phyloP scores from a whole-genome alignment of 2,797 vertebrate species.

The Rhynchotus rufescens region DNA sequence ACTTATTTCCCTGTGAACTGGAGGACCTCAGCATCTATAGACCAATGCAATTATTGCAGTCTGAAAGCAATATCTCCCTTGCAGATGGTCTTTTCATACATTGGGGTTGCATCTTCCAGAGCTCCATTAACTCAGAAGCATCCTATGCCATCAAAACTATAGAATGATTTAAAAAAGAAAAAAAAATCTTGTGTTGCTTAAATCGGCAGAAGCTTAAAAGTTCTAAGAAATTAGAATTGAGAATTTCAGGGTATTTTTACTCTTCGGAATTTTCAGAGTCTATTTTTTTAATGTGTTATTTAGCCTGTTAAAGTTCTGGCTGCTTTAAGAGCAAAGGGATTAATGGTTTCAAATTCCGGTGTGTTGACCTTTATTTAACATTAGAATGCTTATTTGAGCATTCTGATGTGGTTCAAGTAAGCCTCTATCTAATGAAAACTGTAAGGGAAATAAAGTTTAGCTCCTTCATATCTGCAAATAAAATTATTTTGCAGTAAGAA shows the following conservation, averaged over 20 bases:
- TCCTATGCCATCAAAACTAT: background rate
- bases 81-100: background rate
- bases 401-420: slow-evolving; percentile 76
- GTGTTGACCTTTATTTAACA: slow-evolving; percentile 84
- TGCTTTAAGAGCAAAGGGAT: slow-evolving; percentile 84
- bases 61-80: background rate
- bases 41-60: background rate
- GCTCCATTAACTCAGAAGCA: slow-evolving; percentile 51
- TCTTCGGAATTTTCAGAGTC: slow-evolving; percentile 71
- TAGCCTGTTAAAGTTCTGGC: slow-evolving; percentile 76
- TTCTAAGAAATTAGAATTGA: slow-evolving; percentile 34
- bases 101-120: slow-evolving; percentile 8
- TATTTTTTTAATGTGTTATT: slow-evolving; percentile 78
- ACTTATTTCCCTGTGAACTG: slow-evolving; percentile 15
- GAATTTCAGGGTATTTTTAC: slow-evolving; percentile 57
- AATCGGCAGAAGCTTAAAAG: slow-evolving; percentile 31
- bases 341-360: slow-evolving; percentile 82
- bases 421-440: slow-evolving; percentile 76
- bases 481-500: slow-evolving; percentile 33
- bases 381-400: slow-evolving; percentile 84
- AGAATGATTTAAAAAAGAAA: background rate
- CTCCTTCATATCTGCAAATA: slow-evolving; percentile 42
- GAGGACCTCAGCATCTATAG: background rate
- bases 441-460: slow-evolving; percentile 78
- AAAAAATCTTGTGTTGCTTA: slow-evolving; percentile 31